Base-by-base conservation (phyloP, 2,113 vertebrate species). In the Chroicocephalus ridibundus region DNA sequence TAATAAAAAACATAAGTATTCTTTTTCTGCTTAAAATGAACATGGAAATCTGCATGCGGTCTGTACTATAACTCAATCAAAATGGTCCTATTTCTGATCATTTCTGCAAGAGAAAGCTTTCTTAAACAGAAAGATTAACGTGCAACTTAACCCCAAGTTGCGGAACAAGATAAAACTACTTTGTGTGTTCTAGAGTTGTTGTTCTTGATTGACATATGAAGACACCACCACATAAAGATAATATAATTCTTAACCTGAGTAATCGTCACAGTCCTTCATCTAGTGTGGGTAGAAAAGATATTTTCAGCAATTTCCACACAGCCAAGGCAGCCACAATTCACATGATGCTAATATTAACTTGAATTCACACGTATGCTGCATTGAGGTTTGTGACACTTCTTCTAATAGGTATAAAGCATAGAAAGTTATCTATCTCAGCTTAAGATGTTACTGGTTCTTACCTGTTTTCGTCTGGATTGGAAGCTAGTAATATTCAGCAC, bases 391-490 rank as follows among this genome's bases (percentile, higher is more conserved):
- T 52, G 42, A 65, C 18, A 82, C 36, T 75, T 64, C 46, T 84
- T 66, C 10, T 82, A 38, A 52, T 4, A 71, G 14, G 24, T 55
- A 25, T 6, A 47, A 79, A 82, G 57, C 36, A 89, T 1, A 82
- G 24, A 7, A 78, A 69, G 52, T 65, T 57, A 24, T 14, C 12
- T 38, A 5, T 47, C 29, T 68, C 44, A 75, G 18, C 7, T 76
- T 54, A 58, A 49, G 31, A 55, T 6, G 5, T 11, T n/a, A 61
- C 42, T 71, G 55, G 34, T 62, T 96, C 97, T 98, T 98, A 99
- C 99, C 98, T 98, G 98, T 97, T 98, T 99, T 96, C 96, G 98
- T 98, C 98, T 99, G 21, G 98, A 77, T 38, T 98, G 98, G 78
- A 98, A 98, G 91, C 94, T 94, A 69, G 97, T 95, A 88, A 76